Evolutionary conservation across 2,797 vertebrate genomes (phyloP).

Genomic region (Enteromius viviparus): DNA sequence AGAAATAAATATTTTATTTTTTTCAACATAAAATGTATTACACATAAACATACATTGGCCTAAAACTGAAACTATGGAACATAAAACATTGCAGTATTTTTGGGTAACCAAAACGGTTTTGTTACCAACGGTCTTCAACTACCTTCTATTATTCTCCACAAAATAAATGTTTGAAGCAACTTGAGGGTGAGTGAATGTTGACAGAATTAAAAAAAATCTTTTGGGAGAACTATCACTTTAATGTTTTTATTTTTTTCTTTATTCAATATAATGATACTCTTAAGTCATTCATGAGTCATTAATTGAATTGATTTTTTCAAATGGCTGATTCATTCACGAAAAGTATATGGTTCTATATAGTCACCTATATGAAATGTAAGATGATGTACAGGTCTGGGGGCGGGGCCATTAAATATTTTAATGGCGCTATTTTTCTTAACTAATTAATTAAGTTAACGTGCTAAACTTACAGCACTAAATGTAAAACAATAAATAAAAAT

Average conservation of each 20-base stretch:
- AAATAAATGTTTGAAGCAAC: not conserved
- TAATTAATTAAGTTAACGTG: not conserved
- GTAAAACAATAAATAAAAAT: no score
- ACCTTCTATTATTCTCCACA: not conserved
- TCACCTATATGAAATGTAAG: no score
- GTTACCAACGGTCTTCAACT: not conserved
- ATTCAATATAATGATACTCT: not conserved
- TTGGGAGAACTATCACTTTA: not conserved
- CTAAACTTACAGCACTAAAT: not conserved
- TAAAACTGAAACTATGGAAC: not conserved
- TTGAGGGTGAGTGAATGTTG: not conserved
- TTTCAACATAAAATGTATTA: not conserved
- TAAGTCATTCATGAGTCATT: not conserved
- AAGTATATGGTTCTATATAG: no score
- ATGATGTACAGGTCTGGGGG: no score
- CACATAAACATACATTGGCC: not conserved
- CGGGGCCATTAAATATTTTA: not conserved
- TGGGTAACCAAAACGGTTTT: not conserved
- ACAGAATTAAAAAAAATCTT: not conserved
- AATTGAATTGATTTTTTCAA: not conserved
- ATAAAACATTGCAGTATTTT: not conserved
- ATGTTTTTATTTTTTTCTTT: not conserved
- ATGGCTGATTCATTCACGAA: not conserved
- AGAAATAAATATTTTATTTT: not conserved
- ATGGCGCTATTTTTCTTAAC: not conserved